Evolutionary conservation across 1,140 invertebrate genomes (phyloP), one percentile per base, ranked within the genome.

Genomic region (Scylla paramamosain): DNA sequence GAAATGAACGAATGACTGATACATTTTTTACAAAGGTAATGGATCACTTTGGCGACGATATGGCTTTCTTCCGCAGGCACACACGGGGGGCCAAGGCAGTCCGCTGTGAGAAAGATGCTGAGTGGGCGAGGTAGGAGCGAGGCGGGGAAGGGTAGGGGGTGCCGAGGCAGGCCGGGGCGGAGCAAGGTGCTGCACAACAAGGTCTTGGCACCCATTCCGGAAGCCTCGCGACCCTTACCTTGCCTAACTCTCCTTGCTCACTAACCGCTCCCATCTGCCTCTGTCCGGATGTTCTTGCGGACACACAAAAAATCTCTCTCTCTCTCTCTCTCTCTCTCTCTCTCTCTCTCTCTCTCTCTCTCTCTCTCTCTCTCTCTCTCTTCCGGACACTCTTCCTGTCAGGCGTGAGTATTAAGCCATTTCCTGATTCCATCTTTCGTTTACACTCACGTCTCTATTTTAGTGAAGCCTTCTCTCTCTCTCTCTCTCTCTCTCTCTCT

Each of bases 321-420:
- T 67, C 59, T 67, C 59, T 67, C 59, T 67, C 59, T 67, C 59
- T 67, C 59, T 67, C 59, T 67, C 59, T 67, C 59, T 67, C 59
- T 67, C 59, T 67, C 59, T 67, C 59, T 67, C 59, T 14, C 59
- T 25, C 20, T 25, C 20, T 67, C 59, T 25, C 20, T 25, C 20
- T 25, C 59, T 67, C 59, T 67, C 59, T 67, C 59, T 67, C 59
- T 67, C 59, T 67, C 59, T 67, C 59, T 67, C 59, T 67, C 59
- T 48, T 14, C 14, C 46, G 4, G 6, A 7, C 46, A 7, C 46
- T 48, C 46, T 14, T 48, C 46, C 14, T 48, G 6, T 48, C 46
- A 4, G 46, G 46, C 46, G 4, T 14, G 46, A 48, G 14, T 48
- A 7, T 48, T 48, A 48, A 7, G 14, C 46, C 4, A 14, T 48